Evolutionary conservation across 2,113 vertebrate genomes (phyloP), one percentile per base, ranked within the genome.

Genomic region (Paratilapia polleni): DNA sequence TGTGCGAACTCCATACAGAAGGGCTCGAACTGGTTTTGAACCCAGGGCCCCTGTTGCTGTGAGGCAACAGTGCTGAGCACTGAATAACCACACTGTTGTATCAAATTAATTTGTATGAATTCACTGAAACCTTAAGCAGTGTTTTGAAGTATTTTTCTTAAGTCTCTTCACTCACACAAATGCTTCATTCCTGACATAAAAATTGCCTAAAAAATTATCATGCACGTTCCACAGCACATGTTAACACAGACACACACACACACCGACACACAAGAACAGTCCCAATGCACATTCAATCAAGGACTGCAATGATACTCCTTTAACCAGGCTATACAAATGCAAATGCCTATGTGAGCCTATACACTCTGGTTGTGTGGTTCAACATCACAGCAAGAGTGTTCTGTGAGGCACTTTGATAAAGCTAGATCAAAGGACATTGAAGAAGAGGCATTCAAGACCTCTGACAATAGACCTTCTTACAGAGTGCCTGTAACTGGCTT

Each of bases 391-490:
- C 49, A 1, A 28, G 70, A 73, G 77, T 85, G 66, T 64, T 86
- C 24, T 77, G 54, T 52, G 88, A 88, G 63, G 87, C 87, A 92
- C 93, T 92, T 87, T 92, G 89, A 94, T 92, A 85, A 85, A 87
- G 49, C 74, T 60, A 88, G 87, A 94, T 95, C 91, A 94, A 93
- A 94, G 89, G 60, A 58, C 62, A 60, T 43, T 34, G 82, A 85
- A 82, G 80, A 87, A 89, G 75, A 93, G 74, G 56, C 87, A 81
- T 87, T 93, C 78, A 89, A 80, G 82, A 92, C 89, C 90, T 77
- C 81, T 66, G 70, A 92, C 92, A 92, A 94, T 88, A 92, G 83
- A 61, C 36, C 54, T 8, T 36, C 74, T 87, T 49, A 76, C 66
- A 84, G 61, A 74, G 56, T 38, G 80, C 77, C 84, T 80, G 75